These are phyloP conservation scores for Cliona cf. orientalis DNA, from an alignment of 37 sponge, comb jelly and placozoan genomes.

Conservation along the genomic window DNA sequence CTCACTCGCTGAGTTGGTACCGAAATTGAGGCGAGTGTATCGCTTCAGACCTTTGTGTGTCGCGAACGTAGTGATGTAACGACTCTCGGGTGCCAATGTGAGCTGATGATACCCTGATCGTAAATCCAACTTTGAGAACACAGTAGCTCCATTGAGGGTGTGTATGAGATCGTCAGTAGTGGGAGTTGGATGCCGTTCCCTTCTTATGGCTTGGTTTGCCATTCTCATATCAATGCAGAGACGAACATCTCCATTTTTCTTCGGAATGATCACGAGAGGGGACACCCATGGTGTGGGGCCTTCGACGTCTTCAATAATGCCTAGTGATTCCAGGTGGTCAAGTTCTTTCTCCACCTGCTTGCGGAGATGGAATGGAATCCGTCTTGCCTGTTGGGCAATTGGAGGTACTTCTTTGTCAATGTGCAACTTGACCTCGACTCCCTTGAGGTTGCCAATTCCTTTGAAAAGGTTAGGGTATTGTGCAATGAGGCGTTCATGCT, in stretches of 20 bases:
- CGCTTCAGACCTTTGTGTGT: slow-evolving; percentile 40
- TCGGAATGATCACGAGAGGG: too few relatives aligned
- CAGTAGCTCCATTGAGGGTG: slow-evolving; percentile 33
- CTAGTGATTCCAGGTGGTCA: too few relatives aligned
- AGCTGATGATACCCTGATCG: slow-evolving; percentile 59
- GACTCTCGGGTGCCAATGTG: slow-evolving; percentile 22
- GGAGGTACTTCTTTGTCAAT: too few relatives aligned
- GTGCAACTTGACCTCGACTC: too few relatives aligned
- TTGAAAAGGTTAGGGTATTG: too few relatives aligned
- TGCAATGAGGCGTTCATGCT: too few relatives aligned
- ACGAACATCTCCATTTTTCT: slow-evolving; percentile 60
- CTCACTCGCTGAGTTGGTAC: slow-evolving; percentile 61
- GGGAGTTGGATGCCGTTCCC: slow-evolving; percentile 60
- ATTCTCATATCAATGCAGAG: slow-evolving; percentile 56
- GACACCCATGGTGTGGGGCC: too few relatives aligned
- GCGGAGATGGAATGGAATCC: too few relatives aligned
- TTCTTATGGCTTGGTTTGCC: slow-evolving; percentile 58
- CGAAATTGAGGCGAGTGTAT: slow-evolving; percentile 53
- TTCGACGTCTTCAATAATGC: too few relatives aligned
- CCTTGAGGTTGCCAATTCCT: too few relatives aligned
- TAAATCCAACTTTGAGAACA: slow-evolving; percentile 51
- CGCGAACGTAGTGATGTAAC: slow-evolving; percentile 54
- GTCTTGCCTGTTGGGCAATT: too few relatives aligned
- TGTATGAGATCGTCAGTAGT: slow-evolving; percentile 49
- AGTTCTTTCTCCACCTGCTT: too few relatives aligned